Evolutionary conservation across 1,140 invertebrate genomes (phyloP).

Genomic region (Danaus plexippus): DNA sequence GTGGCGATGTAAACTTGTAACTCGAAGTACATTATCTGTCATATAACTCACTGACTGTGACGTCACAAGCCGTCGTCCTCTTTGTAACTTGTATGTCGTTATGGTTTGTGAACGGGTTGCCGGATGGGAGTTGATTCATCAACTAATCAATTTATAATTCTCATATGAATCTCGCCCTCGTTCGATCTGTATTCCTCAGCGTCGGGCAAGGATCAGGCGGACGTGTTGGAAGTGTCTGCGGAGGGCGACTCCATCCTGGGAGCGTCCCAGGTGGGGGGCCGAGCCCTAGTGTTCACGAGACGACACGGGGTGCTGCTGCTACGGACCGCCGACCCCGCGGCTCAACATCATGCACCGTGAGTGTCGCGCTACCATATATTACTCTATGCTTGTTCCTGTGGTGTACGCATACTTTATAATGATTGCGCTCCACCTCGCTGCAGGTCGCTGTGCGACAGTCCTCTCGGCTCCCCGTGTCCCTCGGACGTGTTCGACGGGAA

Average conservation of each 20-base stretch:
- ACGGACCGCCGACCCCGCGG: slow-evolving; percentile 20
- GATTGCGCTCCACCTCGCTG: slow-evolving; percentile 8
- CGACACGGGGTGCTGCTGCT: slow-evolving; percentile 76
- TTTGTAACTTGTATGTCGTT: too few relatives aligned
- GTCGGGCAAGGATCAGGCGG: slow-evolving; percentile 42
- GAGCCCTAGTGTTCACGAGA: slow-evolving; percentile 75
- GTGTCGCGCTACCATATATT: slow-evolving; percentile 3
- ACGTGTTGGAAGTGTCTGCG: slow-evolving; percentile 44
- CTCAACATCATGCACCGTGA: slow-evolving; percentile 21
- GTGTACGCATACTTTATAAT: background rate
- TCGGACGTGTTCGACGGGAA: slow-evolving; percentile 72
- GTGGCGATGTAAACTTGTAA: too few relatives aligned
- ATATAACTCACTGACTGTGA: too few relatives aligned
- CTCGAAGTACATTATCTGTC: too few relatives aligned
- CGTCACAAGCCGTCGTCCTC: too few relatives aligned
- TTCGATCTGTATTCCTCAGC: slow-evolving; percentile 5
- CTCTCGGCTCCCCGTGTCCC: slow-evolving; percentile 55
- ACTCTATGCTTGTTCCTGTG: too few relatives aligned
- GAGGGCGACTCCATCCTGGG: slow-evolving; percentile 77
- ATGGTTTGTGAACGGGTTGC: too few relatives aligned
- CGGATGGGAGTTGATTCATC: too few relatives aligned
- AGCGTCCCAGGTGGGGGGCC: slow-evolving; percentile 73
- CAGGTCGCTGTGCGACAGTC: slow-evolving; percentile 55
- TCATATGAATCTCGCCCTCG: slow-evolving; percentile 19
- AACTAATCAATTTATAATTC: too few relatives aligned